Evolutionary conservation across 2,113 vertebrate genomes (phyloP).

Genomic region (Tylochromis polylepis): DNA sequence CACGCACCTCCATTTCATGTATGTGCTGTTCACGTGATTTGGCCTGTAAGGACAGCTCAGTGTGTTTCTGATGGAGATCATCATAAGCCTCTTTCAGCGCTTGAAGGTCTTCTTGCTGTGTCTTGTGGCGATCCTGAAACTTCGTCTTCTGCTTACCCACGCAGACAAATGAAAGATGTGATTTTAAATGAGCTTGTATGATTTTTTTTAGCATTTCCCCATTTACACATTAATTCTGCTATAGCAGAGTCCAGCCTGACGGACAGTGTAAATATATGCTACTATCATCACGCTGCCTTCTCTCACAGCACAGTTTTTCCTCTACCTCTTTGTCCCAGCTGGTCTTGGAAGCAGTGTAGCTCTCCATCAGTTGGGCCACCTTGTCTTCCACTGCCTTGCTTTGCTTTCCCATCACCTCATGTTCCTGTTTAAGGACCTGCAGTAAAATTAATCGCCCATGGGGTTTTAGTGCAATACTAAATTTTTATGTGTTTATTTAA

Average conservation of each 20-base stretch:
- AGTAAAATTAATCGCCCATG: conserved; percentile 99
- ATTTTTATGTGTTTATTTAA: conserved; percentile 98
- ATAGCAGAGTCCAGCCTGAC: fast-evolving
- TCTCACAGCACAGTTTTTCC: background rate
- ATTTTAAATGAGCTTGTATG: background rate
- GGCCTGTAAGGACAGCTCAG: conserved; percentile 39
- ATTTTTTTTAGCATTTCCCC: background rate
- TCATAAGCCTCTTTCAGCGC: conserved; percentile 61
- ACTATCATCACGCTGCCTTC: background rate
- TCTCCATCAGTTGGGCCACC: conserved; percentile 81
- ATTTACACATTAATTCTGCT: background rate
- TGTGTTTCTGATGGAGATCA: conserved; percentile 57
- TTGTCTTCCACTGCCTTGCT: conserved; percentile 84
- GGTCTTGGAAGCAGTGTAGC: conserved; percentile 72
- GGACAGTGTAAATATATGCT: background rate
- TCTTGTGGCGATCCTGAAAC: conserved; percentile 61
- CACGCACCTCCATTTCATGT: conserved; percentile 59
- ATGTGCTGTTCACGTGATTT: conserved; percentile 38
- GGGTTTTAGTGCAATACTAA: conserved; percentile 98
- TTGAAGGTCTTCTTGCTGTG: conserved; percentile 67
- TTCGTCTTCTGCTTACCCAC: conserved; percentile 64
- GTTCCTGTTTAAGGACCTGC: conserved; percentile 95
- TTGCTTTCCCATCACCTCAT: conserved; percentile 86
- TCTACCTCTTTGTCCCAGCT: conserved; percentile 83
- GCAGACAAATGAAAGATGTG: background rate